A percentile compares a stretch with the other conserved stretches of the same genome.
phyloP scores from a whole-genome alignment of 2,113 vertebrate genomes.

The Hippocampus barbouri region DNA sequence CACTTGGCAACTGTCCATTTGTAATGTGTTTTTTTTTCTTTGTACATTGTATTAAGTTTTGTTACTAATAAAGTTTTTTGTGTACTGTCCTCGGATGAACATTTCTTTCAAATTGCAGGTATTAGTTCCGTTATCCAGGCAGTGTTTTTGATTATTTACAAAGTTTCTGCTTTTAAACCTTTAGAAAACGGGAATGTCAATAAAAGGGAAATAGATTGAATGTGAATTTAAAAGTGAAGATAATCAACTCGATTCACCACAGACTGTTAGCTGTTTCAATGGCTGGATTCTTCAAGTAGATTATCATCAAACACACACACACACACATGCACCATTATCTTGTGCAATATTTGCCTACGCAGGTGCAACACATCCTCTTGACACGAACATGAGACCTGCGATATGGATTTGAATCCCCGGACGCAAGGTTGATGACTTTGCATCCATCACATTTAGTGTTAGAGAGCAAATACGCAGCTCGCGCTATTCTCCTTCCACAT shows the following conservation, averaged over 20 bases:
- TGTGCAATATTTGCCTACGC: constrained; percentile 2
- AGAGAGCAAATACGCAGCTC: constrained; percentile 16
- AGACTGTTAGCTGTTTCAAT: background rate
- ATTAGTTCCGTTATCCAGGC: too few relatives aligned
- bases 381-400: constrained; percentile 6
- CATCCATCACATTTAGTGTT: constrained; percentile 15
- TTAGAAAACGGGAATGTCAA: background rate
- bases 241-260: background rate
- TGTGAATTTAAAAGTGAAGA: background rate
- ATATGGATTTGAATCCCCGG: background rate
- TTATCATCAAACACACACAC: background rate
- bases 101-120: too few relatives aligned
- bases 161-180: background rate
- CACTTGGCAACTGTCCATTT: too few relatives aligned
- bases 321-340: background rate
- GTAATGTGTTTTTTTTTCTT: too few relatives aligned
- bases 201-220: background rate
- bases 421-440: constrained; percentile 9
- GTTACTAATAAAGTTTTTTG: too few relatives aligned
- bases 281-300: background rate
- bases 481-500: constrained; percentile 18
- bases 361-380: constrained; percentile 3
- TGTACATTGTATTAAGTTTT: too few relatives aligned
- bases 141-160: too few relatives aligned
- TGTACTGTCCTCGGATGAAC: too few relatives aligned